Conservation (phyloP, 2,113 vertebrate genomes). For the Carassius auratus region DNA sequence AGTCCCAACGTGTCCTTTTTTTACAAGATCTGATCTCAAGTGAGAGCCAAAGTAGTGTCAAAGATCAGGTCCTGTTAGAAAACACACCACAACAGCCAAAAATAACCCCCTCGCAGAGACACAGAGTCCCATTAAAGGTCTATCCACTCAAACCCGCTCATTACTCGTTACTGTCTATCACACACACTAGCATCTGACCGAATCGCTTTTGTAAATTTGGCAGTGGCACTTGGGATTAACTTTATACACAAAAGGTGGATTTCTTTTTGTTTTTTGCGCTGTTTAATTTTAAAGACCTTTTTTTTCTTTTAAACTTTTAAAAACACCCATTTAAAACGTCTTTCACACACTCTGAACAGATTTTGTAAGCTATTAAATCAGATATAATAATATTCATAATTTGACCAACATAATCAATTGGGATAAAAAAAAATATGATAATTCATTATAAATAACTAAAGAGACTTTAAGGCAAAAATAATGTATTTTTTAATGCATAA, state of each 20-base stretch:
- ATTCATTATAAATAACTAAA: background rate
- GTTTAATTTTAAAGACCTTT: background rate
- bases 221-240: background rate
- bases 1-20: conserved; percentile 58
- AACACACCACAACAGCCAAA: conserved; percentile 62
- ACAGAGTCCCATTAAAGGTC: background rate
- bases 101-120: conserved; percentile 69
- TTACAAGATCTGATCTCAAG: conserved; percentile 67
- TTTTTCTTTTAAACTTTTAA: background rate
- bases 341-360: background rate
- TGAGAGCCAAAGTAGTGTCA: conserved; percentile 70
- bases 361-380: too few relatives aligned
- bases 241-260: background rate
- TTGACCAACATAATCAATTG: background rate
- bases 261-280: background rate
- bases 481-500: background rate
- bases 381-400: background rate
- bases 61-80: conserved; percentile 65
- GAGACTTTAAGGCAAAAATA: background rate
- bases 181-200: background rate
- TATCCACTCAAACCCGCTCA: background rate
- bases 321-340: background rate
- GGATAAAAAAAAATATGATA: background rate
- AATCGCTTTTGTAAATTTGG: background rate
- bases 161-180: background rate